Base-by-base conservation (phyloP, 2,113 vertebrate species). In the Anolis sagrei region DNA sequence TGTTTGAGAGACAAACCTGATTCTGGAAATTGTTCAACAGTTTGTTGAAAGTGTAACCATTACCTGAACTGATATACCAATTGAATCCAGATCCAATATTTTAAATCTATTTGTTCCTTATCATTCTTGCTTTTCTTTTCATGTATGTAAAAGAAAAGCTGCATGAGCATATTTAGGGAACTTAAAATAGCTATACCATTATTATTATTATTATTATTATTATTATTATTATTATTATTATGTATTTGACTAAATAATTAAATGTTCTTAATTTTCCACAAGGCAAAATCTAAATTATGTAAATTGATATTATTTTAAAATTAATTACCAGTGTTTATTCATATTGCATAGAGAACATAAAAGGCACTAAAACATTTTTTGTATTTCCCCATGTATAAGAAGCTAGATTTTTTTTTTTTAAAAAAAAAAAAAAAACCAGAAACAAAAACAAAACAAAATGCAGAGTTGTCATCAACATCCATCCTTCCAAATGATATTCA, bases 281-380 rank as follows among this genome's bases (percentile, higher is more conserved):
- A 81, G 68, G 44, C 27, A 81, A 69, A 68, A 9, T 81, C 29
- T 69, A 81, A 81, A 81, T 81, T 81, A 70, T 69, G 64, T 51
- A 70, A 70, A 81, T 81, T 81, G 64, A 64, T 19, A 70, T 81
- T 64, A 81, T 81, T 81, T 81, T 27, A 81, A 69, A 68, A 68
- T 66, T 81, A 81, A 81, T 81, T 81, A 51, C 64, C 51, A 81
- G 44, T 81, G 44, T 48, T 81, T 62, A 49, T 81, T 14, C 79
- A 81, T 81, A 69, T 81, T 69, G 29, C 79, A 81, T 51, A 81
- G 69, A 81, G 79, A 81, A 32, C 39, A 81, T 44, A 81, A 81
- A 81, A 49, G 29, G 18, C 27, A 69, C 32, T 69, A 29, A 23
- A 81, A 69, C 29, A 25, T 69, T 81, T 69, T 44, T 70, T 44